Conservation (phyloP, 1,140 invertebrate genomes). For the Apis mellifera region Amel_HAv3.1 CM009936.2:16635501-16636000, state of each 20-base stretch:
- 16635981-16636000: not conserved
- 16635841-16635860: not conserved
- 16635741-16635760: not conserved
- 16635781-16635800: not conserved
- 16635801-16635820: not conserved
- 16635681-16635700: not conserved
- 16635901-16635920: not conserved
- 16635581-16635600: constrained; percentile 14
- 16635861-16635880: not conserved
- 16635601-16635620: constrained; percentile 13
- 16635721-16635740: constrained; percentile 30
- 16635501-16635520: not conserved
- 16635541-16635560: constrained; percentile 35
- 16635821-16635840: not conserved
- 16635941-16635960: not conserved
- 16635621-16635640: constrained; percentile 29
- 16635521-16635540: not conserved
- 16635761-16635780: constrained; percentile 16
- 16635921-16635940: not conserved
- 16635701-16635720: constrained; percentile 6
- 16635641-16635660: constrained; percentile 30
- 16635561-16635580: constrained; percentile 27
- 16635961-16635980: not conserved
- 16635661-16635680: constrained; percentile 44
- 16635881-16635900: not conserved